Evolutionary conservation across 2,888 invertebrate genomes (phyloP).

Genomic region (Eudiplozoon nipponicum): DNA sequence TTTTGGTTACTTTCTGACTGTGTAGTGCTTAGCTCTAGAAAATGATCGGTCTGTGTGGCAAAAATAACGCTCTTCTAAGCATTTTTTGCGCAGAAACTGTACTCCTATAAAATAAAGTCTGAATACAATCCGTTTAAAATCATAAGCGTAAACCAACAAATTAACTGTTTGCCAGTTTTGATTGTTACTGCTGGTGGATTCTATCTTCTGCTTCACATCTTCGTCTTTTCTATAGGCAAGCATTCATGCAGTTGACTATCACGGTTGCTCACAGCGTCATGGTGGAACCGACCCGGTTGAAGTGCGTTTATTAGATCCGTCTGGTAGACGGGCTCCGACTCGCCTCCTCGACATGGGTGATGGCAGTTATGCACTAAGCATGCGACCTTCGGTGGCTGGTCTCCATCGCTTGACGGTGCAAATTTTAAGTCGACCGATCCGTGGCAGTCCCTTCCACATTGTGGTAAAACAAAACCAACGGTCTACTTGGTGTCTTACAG

Average conservation of each 20-base stretch:
- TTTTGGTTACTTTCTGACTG: no score
- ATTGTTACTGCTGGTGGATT: no score
- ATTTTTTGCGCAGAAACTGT: no score
- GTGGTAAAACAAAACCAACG: background rate
- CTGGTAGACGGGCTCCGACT: background rate
- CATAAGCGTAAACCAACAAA: no score
- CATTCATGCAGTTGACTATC: constrained; percentile 1
- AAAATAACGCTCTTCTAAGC: no score
- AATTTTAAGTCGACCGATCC: background rate
- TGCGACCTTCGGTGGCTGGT: background rate
- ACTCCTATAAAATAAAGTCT: no score
- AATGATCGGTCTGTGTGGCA: no score
- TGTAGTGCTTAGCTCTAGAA: no score
- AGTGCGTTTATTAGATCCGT: background rate
- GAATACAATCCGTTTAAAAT: no score
- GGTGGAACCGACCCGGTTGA: background rate
- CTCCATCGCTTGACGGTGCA: background rate
- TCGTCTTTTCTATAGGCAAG: no score
- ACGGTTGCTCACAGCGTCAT: background rate
- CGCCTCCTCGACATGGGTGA: background rate
- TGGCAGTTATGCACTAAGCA: background rate
- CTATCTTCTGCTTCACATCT: no score
- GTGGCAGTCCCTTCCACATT: constrained; percentile 2
- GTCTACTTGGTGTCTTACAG: background rate
- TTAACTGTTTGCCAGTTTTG: no score